phyloP scores from a whole-genome alignment of 2,797 vertebrate genomes.

The Pseudopleuronectes americanus region DNA sequence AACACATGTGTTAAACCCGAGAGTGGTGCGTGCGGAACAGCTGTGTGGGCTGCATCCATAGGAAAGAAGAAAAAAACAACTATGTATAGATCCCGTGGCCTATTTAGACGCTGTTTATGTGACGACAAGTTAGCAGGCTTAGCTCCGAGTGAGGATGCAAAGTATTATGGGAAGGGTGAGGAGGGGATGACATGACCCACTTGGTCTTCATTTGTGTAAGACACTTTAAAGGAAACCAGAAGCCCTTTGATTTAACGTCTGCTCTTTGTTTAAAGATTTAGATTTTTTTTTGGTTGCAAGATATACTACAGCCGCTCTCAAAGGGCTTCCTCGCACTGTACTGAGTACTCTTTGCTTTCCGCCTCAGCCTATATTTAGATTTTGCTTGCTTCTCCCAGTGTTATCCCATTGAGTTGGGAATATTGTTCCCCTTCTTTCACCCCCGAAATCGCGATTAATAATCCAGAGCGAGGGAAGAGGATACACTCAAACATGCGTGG shows the following conservation, averaged over 20 bases:
- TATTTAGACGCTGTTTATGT: conserved; percentile 51
- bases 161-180: conserved; percentile 30
- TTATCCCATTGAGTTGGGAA: conserved; percentile 40
- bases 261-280: conserved; percentile 62
- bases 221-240: conserved; percentile 48
- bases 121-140: conserved; percentile 21
- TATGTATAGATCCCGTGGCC: conserved; percentile 47
- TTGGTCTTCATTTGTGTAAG: conserved; percentile 52
- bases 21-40: not conserved
- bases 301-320: conserved; percentile 43
- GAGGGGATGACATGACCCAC: conserved; percentile 56
- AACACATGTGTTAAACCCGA: not conserved
- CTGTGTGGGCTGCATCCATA: conserved; percentile 38
- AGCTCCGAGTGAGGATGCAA: conserved; percentile 24
- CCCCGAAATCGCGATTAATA: conserved; percentile 44
- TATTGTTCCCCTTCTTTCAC: conserved; percentile 27
- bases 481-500: conserved; percentile 4
- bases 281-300: conserved; percentile 49
- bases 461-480: conserved; percentile 35
- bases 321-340: conserved; percentile 56
- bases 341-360: conserved; percentile 60
- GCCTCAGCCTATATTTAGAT: conserved; percentile 64
- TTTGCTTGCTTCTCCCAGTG: conserved; percentile 20
- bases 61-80: conserved; percentile 12
- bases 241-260: conserved; percentile 49